These are phyloP conservation scores for Gorsachius magnificus DNA, from an alignment of 2,797 vertebrate genomes.

Conservation along the genomic window DNA sequence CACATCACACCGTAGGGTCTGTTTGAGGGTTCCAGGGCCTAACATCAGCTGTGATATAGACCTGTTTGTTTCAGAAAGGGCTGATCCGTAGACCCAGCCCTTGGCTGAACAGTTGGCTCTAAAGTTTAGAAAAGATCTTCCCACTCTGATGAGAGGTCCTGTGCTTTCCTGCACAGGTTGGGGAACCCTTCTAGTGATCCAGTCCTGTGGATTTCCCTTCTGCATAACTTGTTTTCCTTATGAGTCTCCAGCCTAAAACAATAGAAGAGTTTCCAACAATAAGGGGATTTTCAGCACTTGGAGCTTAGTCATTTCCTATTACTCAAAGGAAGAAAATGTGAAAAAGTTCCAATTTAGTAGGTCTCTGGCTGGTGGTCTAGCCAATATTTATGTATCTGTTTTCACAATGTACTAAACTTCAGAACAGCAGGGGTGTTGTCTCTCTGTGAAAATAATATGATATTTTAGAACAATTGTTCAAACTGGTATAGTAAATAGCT, in stretches of 20 bases:
- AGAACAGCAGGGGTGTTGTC: background rate
- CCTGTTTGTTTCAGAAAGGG: background rate
- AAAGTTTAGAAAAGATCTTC: background rate
- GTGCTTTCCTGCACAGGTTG: background rate
- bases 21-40: background rate
- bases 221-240: slow-evolving; percentile 6
- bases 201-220: slow-evolving; percentile 12
- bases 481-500: background rate
- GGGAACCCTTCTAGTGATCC: slow-evolving; percentile 7
- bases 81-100: too few species aligned
- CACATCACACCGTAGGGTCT: accelerated
- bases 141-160: background rate
- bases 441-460: background rate
- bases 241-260: slow-evolving; percentile 36
- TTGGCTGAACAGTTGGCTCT: background rate
- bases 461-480: slow-evolving; percentile 11
- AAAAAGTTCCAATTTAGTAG: slow-evolving; percentile 34
- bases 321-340: slow-evolving; percentile 54
- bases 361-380: background rate
- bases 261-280: slow-evolving; percentile 38
- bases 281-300: slow-evolving; percentile 39
- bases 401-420: slow-evolving; percentile 8
- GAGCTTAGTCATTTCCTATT: slow-evolving; percentile 55
- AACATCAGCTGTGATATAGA: background rate
- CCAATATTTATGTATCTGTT: slow-evolving; percentile 7